Percentiles rank a stretch among this genome's conserved stretches.
Conservation (phyloP, 2,113 vertebrate genomes). For the Eudyptes chrysolophus region DNA sequence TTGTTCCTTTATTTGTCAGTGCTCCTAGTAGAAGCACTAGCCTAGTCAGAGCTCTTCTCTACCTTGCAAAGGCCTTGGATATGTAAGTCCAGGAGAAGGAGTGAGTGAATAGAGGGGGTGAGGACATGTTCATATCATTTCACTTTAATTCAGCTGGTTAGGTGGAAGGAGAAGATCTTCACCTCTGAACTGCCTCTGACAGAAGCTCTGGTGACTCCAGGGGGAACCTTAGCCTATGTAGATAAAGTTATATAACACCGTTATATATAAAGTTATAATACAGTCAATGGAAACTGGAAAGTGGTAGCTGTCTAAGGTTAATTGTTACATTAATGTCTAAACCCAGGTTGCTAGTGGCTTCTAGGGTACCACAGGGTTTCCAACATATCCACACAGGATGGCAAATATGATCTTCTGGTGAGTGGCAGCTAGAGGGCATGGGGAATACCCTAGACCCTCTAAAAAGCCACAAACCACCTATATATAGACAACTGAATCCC, state of each 20-base stretch:
- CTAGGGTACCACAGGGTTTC: neutral
- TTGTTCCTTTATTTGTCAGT: neutral
- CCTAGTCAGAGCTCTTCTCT: neutral
- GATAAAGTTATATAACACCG: neutral
- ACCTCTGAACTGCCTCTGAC: neutral
- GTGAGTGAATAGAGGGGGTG: accelerated
- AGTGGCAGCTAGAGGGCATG: neutral
- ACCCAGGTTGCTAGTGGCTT: neutral
- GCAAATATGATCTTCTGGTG: neutral
- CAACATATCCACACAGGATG: neutral
- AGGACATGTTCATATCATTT: neutral
- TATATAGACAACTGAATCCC: neutral
- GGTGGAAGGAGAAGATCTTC: neutral
- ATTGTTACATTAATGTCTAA: neutral
- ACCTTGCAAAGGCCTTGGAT: neutral
- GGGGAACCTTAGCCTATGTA: neutral
- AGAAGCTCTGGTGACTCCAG: neutral
- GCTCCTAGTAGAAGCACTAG: neutral
- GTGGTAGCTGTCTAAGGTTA: neutral
- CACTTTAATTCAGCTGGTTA: neutral
- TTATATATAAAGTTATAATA: neutral
- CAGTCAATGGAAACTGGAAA: neutral
- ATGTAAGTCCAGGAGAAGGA: neutral
- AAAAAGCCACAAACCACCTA: neutral
- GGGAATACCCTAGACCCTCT: neutral